Conservation (phyloP, 2,888 invertebrate genomes). For the Choristoneura rosaceana region DNA sequence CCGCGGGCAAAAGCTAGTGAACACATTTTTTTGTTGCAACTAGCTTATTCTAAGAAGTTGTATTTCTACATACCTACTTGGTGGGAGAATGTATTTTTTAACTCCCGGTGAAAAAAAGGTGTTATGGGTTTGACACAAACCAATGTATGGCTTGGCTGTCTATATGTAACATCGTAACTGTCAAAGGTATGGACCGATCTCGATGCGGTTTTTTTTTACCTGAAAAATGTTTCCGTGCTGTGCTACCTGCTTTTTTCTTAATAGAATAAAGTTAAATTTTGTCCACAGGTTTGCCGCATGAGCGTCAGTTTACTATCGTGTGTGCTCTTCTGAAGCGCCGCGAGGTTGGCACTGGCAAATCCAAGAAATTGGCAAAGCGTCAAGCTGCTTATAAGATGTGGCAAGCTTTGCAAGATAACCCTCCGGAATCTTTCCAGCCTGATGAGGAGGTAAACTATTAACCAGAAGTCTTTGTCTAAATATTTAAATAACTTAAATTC, state of each 20-base stretch:
- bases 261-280: background rate
- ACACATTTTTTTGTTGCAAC: too few relatives aligned
- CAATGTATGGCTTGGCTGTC: too few relatives aligned
- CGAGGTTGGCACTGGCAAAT: constrained; percentile 95
- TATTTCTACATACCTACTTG: too few relatives aligned
- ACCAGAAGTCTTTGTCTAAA: background rate
- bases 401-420: constrained; percentile 92
- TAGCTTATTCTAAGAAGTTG: too few relatives aligned
- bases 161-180: too few relatives aligned
- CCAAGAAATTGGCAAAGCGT: constrained; percentile 98
- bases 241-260: background rate
- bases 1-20: too few relatives aligned
- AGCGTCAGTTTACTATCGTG: constrained; percentile 96
- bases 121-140: too few relatives aligned
- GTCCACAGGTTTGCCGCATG: constrained; percentile 92
- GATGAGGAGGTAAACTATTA: constrained; percentile 86
- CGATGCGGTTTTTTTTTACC: too few relatives aligned
- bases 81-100: background rate
- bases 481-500: background rate
- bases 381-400: constrained; percentile 98
- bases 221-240: too few relatives aligned
- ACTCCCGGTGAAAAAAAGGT: background rate
- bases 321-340: constrained; percentile 94
- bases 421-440: constrained; percentile 88
- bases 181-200: too few relatives aligned